Conservation (phyloP, 2,797 vertebrate species). For the Xenentodon cancila region DNA sequence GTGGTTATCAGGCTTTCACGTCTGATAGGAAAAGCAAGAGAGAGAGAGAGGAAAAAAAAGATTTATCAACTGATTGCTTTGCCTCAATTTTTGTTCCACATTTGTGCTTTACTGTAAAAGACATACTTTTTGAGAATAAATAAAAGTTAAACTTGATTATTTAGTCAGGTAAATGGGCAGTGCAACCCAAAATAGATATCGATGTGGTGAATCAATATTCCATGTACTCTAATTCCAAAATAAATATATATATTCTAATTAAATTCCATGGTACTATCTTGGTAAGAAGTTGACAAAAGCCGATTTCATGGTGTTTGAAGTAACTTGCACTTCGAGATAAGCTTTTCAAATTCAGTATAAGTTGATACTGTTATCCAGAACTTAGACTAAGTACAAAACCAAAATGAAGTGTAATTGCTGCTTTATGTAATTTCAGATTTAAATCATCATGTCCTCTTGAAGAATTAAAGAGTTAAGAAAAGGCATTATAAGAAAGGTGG, state of each 20-base stretch:
- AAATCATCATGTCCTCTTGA: conserved; percentile 3
- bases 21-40: conserved; percentile 77
- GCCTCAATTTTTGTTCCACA: conserved; percentile 82
- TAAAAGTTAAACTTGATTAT: conserved; percentile 66
- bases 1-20: conserved; percentile 84
- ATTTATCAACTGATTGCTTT: conserved; percentile 84
- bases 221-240: conserved; percentile 56
- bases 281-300: conserved; percentile 45
- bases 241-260: conserved; percentile 57
- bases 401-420: conserved; percentile 1
- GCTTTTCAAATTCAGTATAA: conserved; percentile 18
- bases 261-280: conserved; percentile 55
- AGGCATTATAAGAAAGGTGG: conserved; percentile 19
- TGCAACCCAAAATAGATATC: conserved; percentile 67
- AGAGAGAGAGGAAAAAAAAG: conserved; percentile 49
- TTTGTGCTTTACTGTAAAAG: conserved; percentile 77
- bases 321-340: conserved; percentile 16
- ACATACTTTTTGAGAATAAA: conserved; percentile 73
- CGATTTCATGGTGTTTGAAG: conserved; percentile 48
- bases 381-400: conserved; percentile 3
- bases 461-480: conserved; percentile 9
- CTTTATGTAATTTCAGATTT: neutral
- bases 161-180: conserved; percentile 46
- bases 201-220: conserved; percentile 70
- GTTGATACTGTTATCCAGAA: conserved; percentile 23